Evolutionary conservation across 2,888 invertebrate species (phyloP), one percentile per base, ranked within the genome.

Genomic region (Malachius bipustulatus): DNA sequence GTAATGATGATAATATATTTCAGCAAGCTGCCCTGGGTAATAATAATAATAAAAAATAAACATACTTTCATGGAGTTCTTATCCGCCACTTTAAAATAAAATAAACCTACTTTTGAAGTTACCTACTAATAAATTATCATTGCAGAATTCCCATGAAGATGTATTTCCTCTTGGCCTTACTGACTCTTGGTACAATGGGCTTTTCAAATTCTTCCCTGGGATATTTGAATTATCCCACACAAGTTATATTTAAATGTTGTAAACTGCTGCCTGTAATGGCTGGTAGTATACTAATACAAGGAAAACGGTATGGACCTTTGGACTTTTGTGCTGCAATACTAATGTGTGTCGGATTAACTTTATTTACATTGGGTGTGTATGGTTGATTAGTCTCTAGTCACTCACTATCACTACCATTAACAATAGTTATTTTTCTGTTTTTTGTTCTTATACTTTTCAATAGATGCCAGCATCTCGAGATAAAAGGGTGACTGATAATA

Each of bases 161-260:
- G 0, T 96, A 96, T 60, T 66, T 75, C 31, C 56, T 90, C 28
- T 63, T 96, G 41, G 93, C 93, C 28, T 70, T 84, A 2, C 65
- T 94, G 31, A 93, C 94, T 0, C 70, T 96, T 10, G 90, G 89
- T 2, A 96, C 96, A 2, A 96, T 97, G 90, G 89, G 93, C 0
- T 72, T 94, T 42, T 94, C 94, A 2, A 97, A 97, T 62, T 77
- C 91, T 3, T 89, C 94, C 1, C 69, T 96, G 8, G 91, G 88
- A 32, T 93, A 90, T 60, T 68, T 97, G 8, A 97, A 96, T 62
- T 97, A 94, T 62, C 94, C 96, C 0, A 96, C 94, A 0, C 91
- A 93, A 68, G 80, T 96, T 27, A 94, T 96, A 51, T 97, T 97
- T 59, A 96, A 96, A 61, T 93, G 93, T 59, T 97, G 96, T 62